phyloP scores from a whole-genome alignment of 2,113 vertebrate genomes.

The Axis porcinus region DNA sequence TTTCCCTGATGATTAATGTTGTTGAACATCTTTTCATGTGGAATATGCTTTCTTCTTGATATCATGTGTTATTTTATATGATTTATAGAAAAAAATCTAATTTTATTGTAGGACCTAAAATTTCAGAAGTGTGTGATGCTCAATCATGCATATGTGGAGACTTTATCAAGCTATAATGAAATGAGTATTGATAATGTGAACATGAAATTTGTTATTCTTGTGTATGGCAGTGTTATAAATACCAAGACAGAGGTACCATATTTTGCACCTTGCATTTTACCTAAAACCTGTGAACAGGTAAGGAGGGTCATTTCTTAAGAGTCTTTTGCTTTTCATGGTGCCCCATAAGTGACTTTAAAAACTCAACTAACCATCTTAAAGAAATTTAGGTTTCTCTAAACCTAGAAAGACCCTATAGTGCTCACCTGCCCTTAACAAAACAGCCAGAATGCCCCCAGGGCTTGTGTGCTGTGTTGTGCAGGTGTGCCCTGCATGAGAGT shows the following conservation, averaged over 20 bases:
- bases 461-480: not conserved
- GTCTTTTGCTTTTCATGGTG: not conserved
- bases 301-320: not conserved
- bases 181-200: not conserved
- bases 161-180: conserved; percentile 60
- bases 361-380: not conserved
- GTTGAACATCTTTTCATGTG: not conserved
- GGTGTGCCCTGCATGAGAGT: not conserved
- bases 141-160: conserved; percentile 46
- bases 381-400: not conserved
- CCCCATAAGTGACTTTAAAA: not conserved
- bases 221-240: conserved; percentile 61
- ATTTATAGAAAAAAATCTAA: not conserved
- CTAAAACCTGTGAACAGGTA: conserved; percentile 64
- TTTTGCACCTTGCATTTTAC: conserved; percentile 63
- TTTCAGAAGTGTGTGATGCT: conserved; percentile 44
- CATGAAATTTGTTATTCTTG: conserved; percentile 57
- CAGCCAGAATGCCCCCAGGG: not conserved
- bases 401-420: not conserved
- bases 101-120: conserved; percentile 36
- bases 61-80: not conserved
- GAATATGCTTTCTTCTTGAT: not conserved
- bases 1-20: not conserved
- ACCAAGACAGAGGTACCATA: conserved; percentile 1
- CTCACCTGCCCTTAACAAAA: not conserved